Evolutionary conservation across 2,113 vertebrate genomes (phyloP), one percentile per base, ranked within the genome.

Genomic region (cat (Felis catus)): DNA sequence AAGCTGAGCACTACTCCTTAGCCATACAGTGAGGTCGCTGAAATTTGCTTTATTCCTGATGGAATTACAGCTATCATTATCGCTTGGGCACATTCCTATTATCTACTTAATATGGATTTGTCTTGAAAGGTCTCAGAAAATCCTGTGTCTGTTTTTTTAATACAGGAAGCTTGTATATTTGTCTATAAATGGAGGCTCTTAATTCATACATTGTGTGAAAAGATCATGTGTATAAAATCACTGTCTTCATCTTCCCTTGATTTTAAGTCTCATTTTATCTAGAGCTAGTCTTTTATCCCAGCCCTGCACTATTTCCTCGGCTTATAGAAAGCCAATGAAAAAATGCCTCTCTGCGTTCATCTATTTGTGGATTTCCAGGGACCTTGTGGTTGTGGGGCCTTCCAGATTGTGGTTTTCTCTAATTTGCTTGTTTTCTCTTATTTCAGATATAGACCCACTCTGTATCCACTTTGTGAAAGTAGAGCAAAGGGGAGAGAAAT

Each of bases 361-460:
- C 61, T 92, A 2, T 14, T 25, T 1, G n/a, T 41, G 1, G 81
- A 78, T 94, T 97, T 97, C 98, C 95, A 1, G 89, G 83, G 97
- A 97, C 96, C 55, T 87, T 95, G 92, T 79, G 9, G 0, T 33
- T 33, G 29, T 91, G 89, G 89, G 92, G 95, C 95, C 94, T 98
- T 65, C 94, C 87, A 97, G 78, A 33, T 92, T 91, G 29, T 91
- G 9, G 39, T 81, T 97, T 97, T 97, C 97, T 61, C 80, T 97
- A 63, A 97, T 97, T 98, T 88, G 74, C 98, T 95, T 96, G 19
- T 83, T 98, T 98, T 93, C 97, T 97, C 74, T 95, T 82, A 89
- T 5, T 65, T 97, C 92, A 98, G 96, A 97, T 97, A 82, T 88
- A 79, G 61, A 78, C 65, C n/a, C 41, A 91, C 4, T 31, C 76